Conservation (phyloP, 2,888 invertebrate species). For the Lepidocyrtoides sp. region DNA sequence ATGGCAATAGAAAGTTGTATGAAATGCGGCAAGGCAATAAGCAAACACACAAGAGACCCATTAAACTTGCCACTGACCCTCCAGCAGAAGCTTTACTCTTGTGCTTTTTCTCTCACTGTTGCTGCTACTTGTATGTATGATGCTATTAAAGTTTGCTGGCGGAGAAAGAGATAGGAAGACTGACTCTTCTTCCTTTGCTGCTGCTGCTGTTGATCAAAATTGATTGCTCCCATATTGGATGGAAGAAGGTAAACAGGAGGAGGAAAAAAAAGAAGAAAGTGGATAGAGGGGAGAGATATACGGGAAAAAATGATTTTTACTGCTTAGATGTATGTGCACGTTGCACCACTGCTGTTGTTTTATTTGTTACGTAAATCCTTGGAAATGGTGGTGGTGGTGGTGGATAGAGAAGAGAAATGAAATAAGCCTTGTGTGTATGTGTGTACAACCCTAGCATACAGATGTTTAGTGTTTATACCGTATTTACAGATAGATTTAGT, state of each 20-base stretch:
- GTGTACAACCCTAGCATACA: background rate
- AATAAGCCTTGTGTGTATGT: conserved; percentile 10
- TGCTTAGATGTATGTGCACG: background rate
- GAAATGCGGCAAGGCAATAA: conserved; percentile 63
- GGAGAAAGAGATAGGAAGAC: conserved; percentile 1
- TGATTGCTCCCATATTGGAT: conserved; percentile 83
- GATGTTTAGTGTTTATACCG: background rate
- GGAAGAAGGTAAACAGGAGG: conserved; percentile 81
- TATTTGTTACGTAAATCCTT: conserved; percentile 51
- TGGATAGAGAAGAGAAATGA: conserved; percentile 8
- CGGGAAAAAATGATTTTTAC: conserved; percentile 22
- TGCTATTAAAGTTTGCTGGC: conserved; percentile 16
- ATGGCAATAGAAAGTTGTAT: conserved; percentile 44
- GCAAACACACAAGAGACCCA: conserved; percentile 81
- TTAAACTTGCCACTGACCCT: conserved; percentile 83
- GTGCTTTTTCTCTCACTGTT: conserved; percentile 15
- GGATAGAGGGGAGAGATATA: conserved; percentile 17
- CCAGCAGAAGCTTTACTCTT: conserved; percentile 31
- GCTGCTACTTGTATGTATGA: background rate
- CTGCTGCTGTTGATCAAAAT: conserved; percentile 81
- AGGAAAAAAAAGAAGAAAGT: conserved; percentile 60
- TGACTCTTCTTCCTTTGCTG: conserved; percentile 32
- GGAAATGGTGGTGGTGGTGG: background rate
- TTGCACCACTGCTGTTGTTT: conserved; percentile 1
- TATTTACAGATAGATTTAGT: conserved; percentile 66